A percentile compares a stretch with the other conserved stretches of the same genome.
phyloP scores from a whole-genome alignment of 1,140 invertebrate genomes.

The Pseudachorutes palmiensis region DNA sequence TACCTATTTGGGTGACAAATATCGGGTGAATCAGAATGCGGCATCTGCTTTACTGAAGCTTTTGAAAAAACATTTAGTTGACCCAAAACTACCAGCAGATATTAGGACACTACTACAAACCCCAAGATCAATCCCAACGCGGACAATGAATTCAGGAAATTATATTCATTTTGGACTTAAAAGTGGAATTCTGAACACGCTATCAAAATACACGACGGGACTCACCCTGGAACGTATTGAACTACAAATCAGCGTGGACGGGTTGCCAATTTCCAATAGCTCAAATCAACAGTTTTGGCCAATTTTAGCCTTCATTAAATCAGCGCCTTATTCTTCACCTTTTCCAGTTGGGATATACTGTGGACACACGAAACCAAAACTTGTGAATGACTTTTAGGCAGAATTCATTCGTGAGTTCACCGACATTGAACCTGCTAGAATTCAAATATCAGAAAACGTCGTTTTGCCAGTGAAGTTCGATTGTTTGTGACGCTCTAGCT shows the following conservation, averaged over 20 bases:
- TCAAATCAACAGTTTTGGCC: conserved; percentile 33
- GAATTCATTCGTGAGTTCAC: conserved; percentile 33
- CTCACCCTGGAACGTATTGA: background rate
- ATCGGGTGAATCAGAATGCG: too few species aligned
- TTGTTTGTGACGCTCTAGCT: conserved; percentile 42
- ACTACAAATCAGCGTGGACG: conserved; percentile 25
- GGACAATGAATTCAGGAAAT: background rate
- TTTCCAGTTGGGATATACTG: conserved; percentile 34
- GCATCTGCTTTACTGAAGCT: background rate
- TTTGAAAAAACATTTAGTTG: background rate
- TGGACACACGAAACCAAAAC: conserved; percentile 31
- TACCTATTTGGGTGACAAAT: too few species aligned
- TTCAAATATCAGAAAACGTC: conserved; percentile 16
- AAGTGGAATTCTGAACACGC: background rate
- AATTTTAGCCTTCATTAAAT: conserved; percentile 37
- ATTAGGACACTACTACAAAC: background rate
- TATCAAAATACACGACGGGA: too few species aligned
- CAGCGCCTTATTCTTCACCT: conserved; percentile 27
- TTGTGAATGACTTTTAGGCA: conserved; percentile 28
- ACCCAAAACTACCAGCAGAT: background rate
- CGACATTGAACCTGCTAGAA: conserved; percentile 10
- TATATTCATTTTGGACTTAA: background rate
- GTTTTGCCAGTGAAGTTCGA: conserved; percentile 30
- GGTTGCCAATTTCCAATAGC: conserved; percentile 29
- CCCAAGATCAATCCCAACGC: background rate